phyloP scores from a whole-genome alignment of 2,888 invertebrate species.

The Amblyjoppa proteus region DNA sequence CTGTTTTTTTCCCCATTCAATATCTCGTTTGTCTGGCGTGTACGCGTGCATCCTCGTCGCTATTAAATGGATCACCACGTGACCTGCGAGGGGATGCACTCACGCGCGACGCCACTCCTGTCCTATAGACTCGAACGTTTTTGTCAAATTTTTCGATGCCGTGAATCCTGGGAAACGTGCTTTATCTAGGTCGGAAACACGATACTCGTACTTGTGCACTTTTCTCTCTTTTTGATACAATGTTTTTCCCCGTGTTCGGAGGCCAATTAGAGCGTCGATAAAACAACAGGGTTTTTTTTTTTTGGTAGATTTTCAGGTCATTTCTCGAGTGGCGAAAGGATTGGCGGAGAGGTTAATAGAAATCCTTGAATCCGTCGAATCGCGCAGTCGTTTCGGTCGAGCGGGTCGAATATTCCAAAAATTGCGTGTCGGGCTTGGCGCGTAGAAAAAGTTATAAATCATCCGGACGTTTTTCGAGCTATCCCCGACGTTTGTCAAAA shows the following conservation, averaged over 20 bases:
- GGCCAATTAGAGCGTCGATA: background rate
- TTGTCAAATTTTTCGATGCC: slow-evolving; percentile 32
- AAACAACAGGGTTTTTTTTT: background rate
- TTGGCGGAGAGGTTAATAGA: slow-evolving; percentile 8
- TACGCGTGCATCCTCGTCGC: slow-evolving; percentile 36
- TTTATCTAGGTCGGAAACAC: slow-evolving; percentile 48
- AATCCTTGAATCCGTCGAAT: background rate
- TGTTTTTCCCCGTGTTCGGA: background rate
- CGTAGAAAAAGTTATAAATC: background rate
- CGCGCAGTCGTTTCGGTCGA: background rate
- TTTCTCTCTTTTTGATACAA: slow-evolving; percentile 19
- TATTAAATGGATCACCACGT: slow-evolving; percentile 34
- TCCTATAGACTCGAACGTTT: slow-evolving; percentile 4
- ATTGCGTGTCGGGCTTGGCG: background rate
- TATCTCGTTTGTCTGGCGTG: slow-evolving; percentile 34
- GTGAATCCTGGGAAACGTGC: slow-evolving; percentile 6
- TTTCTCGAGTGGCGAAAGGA: slow-evolving; percentile 18
- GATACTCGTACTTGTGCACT: slow-evolving; percentile 28
- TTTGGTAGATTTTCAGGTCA: slow-evolving; percentile 14
- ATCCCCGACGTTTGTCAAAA: slow-evolving; percentile 35
- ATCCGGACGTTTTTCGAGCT: slow-evolving; percentile 26
- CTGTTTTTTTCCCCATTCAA: slow-evolving; percentile 45
- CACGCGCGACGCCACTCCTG: background rate
- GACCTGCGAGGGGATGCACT: slow-evolving; percentile 28
- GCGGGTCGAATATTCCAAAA: background rate